Base-by-base conservation (phyloP, 2,888 invertebrate genomes). In the Apodemia duryi region DNA sequence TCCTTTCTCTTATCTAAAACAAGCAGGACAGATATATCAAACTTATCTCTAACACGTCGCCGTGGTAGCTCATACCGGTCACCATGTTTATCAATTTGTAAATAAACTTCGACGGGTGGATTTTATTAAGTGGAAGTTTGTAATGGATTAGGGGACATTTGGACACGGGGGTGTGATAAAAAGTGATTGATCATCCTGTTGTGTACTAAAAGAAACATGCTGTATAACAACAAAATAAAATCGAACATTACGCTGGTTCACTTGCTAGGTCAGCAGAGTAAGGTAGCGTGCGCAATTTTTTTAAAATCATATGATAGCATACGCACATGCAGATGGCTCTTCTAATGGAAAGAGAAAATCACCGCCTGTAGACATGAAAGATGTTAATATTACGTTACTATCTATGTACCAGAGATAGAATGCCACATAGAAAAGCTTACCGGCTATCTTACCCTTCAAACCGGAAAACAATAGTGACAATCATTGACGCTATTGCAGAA, bases 101-200 rank as follows among this genome's bases (percentile, higher is more conserved):
- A 86, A 86, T 86, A 85, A 78, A 75, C 71, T 75, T 72, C 74
- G 80, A 83, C 82, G 77, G 77, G 64, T 68, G 77, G 74, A 75
- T 78, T 85, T 86, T 85, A 85, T 86, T 85, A 85, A 82, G 78
- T 78, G 79, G 77, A 76, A 79, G 81, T 80, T 78, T 81, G 82
- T 84, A 84, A 86, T 84, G 82, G 84, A 86, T 85, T 81, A 82
- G 4, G 77, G 73, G 70, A 73, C 69, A 71, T 70, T 69, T 68
- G 69, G 75, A 74, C 81, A 78, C 79, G 77, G 80, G 77, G 75
- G 65, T 67, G 74, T 74, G 80, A 82, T 76, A 75, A 70, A 67
- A 67, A 69, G 72, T 85, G 86, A 87, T 86, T 75, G 82, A 72
- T 71, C 67, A 68, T 2, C 32, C 32, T 67, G 28, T 28, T 28